Base-by-base conservation (phyloP, 1,140 invertebrate species). In the Pararge aegeria region DNA sequence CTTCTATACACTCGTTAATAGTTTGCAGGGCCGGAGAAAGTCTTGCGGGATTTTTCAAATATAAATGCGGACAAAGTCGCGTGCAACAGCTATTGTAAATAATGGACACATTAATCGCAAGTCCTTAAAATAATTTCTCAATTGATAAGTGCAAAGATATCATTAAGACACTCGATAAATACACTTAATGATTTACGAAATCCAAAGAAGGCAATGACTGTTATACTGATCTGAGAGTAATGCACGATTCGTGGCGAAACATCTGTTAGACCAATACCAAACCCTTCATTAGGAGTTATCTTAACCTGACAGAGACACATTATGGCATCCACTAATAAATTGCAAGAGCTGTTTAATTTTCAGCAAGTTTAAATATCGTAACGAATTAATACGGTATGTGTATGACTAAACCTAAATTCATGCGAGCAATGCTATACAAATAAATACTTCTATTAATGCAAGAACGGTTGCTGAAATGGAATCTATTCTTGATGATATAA, bases 191-290 rank as follows among this genome's bases (percentile, higher is more conserved):
- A 40, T 24, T 50, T 21, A 37, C 42, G 52, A 38, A 38, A 61
- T 52, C 13, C 46, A 61, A 37, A 49, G 44, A 46, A 55, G 24
- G 53, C 29, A 61, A 61, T 61, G 54, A 46, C 57, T 54, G 52
- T n/a, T n/a, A n/a, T 51, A 60, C 49, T 60, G 62, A 64, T 64
- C 42, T 15, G 46, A 46, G 52, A 34, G 34, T 52, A 54, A 54
- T 59, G 52, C 62, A 64, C 62, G 62, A 64, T 54, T 64, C 54
- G 53, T 64, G 62, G 52, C 44, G 62, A 64, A 64, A 64, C 62
- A 55, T 64, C 52, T 60, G 52, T 55, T 64, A 19, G 50, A 18
- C 51, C 30, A 53, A 29, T 53, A 55, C 51, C 30, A 48, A 59
- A 58, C 50, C 61, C 61, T 64, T 64, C 61, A 64, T 64, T 64